Percentiles rank a stretch among this genome's conserved stretches.
Conservation (phyloP, 2,113 vertebrate species). For the Platanista minor region DNA sequence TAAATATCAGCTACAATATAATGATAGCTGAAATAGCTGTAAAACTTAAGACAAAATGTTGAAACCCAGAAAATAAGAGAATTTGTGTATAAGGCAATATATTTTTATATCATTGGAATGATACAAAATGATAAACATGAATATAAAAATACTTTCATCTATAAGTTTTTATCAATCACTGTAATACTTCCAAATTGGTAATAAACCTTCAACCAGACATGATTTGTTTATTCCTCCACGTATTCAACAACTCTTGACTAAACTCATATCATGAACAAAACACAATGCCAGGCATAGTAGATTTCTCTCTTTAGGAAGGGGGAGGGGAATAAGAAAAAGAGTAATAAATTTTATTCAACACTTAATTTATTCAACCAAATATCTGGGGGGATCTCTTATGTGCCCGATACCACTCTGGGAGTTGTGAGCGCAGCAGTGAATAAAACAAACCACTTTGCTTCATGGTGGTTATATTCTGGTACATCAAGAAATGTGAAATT, state of each 20-base stretch:
- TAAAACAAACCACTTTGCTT: not conserved
- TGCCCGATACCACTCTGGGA: not conserved
- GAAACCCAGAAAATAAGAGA: not conserved
- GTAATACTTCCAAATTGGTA: not conserved
- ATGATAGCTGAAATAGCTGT: not conserved
- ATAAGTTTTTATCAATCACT: not conserved
- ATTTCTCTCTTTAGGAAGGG: not conserved
- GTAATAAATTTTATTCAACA: not conserved
- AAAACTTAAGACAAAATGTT: not conserved
- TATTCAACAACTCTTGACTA: not conserved
- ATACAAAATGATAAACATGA: not conserved
- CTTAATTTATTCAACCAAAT: not conserved
- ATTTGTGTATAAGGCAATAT: not conserved
- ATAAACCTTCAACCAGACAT: not conserved
- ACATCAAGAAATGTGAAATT: not conserved
- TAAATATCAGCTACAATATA: not conserved
- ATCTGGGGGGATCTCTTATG: not conserved
- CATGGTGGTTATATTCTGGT: not conserved
- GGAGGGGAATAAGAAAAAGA: not conserved
- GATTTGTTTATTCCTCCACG: not conserved
- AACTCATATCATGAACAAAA: not conserved
- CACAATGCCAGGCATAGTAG: not conserved
- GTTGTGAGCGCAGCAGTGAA: not conserved
- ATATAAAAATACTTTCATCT: not conserved
- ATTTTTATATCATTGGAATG: not conserved